Evolutionary conservation across 1,140 invertebrate species (phyloP).

Genomic region (Halictus rubicundus): DNA sequence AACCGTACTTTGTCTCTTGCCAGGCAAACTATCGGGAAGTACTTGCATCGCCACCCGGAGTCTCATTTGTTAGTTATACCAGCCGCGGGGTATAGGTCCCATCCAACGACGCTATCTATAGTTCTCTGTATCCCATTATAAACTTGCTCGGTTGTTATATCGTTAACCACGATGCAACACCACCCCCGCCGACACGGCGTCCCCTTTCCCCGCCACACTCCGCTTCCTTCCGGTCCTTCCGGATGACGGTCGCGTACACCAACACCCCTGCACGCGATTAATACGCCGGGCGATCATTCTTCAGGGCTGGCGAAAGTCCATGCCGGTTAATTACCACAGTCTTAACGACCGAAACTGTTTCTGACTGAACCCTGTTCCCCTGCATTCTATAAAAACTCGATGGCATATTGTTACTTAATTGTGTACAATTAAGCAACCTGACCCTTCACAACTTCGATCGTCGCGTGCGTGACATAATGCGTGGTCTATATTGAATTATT

Average conservation of each 20-base stretch:
- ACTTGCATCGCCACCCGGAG: constrained; percentile 19
- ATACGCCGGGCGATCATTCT: constrained; percentile 5
- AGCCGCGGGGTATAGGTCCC: constrained; percentile 13
- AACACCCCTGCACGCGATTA: not conserved
- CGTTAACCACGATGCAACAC: constrained; percentile 39
- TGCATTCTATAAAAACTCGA: too few species aligned
- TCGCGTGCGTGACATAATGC: too few species aligned
- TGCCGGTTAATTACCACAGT: not conserved
- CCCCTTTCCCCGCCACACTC: not conserved
- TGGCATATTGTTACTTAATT: too few species aligned
- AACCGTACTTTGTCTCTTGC: not conserved
- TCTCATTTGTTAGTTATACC: constrained; percentile 26
- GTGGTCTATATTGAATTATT: too few species aligned
- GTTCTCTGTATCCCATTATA: constrained; percentile 51
- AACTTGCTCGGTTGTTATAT: constrained; percentile 54
- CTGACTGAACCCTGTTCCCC: not conserved
- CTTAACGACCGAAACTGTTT: not conserved
- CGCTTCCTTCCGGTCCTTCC: not conserved
- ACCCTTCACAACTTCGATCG: too few species aligned
- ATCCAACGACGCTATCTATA: constrained; percentile 15
- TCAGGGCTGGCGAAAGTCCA: not conserved
- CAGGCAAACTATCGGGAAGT: constrained; percentile 44
- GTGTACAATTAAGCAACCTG: too few species aligned
- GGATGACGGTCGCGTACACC: not conserved
- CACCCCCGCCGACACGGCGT: not conserved